phyloP scores from a whole-genome alignment of 2,797 vertebrate species.

The Somateria mollissima region DNA sequence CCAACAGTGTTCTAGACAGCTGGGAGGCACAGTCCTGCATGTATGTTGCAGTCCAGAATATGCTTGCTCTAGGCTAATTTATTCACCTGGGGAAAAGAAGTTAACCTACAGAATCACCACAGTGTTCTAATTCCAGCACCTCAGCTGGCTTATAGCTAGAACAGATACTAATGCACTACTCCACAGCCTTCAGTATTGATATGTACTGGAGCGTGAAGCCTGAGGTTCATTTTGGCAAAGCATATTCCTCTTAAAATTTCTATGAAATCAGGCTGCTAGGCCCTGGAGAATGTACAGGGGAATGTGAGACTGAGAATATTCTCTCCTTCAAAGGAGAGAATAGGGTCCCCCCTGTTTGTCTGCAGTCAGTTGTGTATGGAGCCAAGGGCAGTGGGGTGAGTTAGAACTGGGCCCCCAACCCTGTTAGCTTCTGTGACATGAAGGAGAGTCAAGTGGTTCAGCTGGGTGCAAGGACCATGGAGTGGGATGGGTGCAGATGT shows the following conservation, averaged over 20 bases:
- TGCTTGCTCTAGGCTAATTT: conserved; percentile 39
- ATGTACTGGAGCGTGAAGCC: background rate
- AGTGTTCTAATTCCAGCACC: background rate
- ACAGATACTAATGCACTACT: background rate
- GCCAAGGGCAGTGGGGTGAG: background rate
- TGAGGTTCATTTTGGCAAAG: background rate
- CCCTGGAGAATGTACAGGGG: background rate
- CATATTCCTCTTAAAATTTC: background rate
- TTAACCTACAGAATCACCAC: conserved; percentile 10
- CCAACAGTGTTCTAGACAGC: background rate
- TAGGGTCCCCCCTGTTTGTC: background rate
- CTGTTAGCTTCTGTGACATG: background rate
- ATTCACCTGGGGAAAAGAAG: background rate
- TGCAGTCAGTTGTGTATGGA: accelerated
- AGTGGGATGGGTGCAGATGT: background rate
- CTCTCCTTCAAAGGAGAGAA: background rate
- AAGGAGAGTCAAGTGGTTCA: background rate
- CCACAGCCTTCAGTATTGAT: background rate
- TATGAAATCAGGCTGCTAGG: background rate
- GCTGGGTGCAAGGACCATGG: background rate
- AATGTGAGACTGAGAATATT: background rate
- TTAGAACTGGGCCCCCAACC: background rate
- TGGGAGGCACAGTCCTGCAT: background rate
- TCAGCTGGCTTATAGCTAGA: background rate
- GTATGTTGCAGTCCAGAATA: conserved; percentile 4